Evolutionary conservation across 2,113 vertebrate genomes (phyloP).

Genomic region (Semnornis frantzii): DNA sequence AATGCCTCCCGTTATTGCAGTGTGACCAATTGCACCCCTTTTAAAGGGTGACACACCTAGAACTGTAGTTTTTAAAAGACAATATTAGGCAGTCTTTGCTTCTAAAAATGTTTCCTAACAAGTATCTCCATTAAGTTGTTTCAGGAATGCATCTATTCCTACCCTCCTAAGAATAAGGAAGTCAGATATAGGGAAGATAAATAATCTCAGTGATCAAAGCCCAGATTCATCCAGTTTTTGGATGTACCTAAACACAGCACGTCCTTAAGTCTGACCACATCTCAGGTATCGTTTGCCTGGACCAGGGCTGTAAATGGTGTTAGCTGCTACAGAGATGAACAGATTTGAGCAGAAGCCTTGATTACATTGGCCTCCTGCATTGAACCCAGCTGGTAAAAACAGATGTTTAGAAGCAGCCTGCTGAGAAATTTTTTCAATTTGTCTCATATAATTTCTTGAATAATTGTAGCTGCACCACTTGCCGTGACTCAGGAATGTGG

Average conservation of each 20-base stretch:
- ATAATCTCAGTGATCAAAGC: not conserved
- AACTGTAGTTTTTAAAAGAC: not conserved
- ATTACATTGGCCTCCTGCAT: not conserved
- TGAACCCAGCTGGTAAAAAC: not conserved
- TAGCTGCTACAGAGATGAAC: not conserved
- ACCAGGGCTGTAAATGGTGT: not conserved
- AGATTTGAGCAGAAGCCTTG: not conserved
- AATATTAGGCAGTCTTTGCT: not conserved
- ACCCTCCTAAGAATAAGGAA: not conserved
- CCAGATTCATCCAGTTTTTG: not conserved
- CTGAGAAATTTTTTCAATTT: not conserved
- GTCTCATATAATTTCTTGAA: not conserved
- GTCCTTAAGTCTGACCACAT: not conserved
- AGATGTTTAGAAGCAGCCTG: not conserved
- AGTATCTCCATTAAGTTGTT: not conserved
- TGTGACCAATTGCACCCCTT: not conserved
- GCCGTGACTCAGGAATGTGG: not conserved
- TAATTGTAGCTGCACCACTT: not conserved
- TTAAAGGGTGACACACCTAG: not conserved
- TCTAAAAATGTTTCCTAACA: not conserved
- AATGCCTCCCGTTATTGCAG: not conserved
- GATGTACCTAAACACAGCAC: not conserved
- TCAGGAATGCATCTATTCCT: not conserved
- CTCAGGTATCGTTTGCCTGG: not conserved
- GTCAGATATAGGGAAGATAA: not conserved